These are phyloP conservation scores for Gopherus evgoodei DNA, from an alignment of 2,113 vertebrate species.

Conservation along the genomic window DNA sequence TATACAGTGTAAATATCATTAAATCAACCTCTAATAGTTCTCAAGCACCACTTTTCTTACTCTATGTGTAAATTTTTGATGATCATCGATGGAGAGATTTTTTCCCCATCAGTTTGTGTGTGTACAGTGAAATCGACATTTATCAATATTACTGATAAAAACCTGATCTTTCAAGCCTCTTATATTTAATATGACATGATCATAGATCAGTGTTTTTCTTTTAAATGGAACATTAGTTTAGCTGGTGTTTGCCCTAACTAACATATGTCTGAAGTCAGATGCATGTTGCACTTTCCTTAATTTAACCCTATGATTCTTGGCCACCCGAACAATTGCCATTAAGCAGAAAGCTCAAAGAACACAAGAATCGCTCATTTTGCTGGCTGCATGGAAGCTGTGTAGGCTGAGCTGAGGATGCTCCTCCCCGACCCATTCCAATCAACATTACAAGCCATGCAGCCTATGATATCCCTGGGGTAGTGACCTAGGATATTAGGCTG, in stretches of 20 bases:
- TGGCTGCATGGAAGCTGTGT: not conserved
- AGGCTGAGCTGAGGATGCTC: not conserved
- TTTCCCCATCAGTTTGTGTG: not conserved
- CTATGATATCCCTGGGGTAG: not conserved
- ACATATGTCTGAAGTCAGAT: not conserved
- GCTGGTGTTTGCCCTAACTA: not conserved
- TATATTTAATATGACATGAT: not conserved
- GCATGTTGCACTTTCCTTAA: accelerated
- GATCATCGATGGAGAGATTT: not conserved
- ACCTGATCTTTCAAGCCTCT: not conserved
- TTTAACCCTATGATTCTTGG: not conserved
- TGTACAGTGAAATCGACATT: not conserved
- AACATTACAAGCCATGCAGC: not conserved
- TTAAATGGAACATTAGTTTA: not conserved
- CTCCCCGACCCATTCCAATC: not conserved
- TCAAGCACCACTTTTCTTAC: not conserved
- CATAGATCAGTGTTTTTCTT: not conserved
- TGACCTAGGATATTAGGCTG: not conserved
- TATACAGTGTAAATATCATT: not conserved
- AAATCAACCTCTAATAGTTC: not conserved
- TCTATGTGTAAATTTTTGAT: not conserved
- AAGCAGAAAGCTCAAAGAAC: not conserved
- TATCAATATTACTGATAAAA: not conserved
- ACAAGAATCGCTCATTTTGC: not conserved
- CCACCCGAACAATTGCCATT: not conserved